These are phyloP conservation scores for Distichodus sexfasciatus DNA, from an alignment of 2,797 vertebrate genomes.

Conservation along the genomic window DNA sequence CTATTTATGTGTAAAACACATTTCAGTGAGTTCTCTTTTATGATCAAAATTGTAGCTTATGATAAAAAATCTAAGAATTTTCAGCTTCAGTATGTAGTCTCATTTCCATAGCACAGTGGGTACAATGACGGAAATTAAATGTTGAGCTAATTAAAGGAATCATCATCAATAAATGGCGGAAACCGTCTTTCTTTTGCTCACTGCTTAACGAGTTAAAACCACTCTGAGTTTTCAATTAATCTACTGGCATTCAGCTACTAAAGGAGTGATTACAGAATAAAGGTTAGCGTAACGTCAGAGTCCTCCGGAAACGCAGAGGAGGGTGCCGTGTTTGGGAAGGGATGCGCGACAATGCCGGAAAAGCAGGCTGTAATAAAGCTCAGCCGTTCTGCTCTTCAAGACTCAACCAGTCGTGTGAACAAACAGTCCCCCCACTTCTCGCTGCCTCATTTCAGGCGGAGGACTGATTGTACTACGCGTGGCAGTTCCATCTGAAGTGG, in stretches of 20 bases:
- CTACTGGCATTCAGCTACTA: constrained; percentile 71
- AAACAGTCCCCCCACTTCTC: constrained; percentile 43
- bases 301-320: constrained; percentile 49
- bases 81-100: too few species aligned
- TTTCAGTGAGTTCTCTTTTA: too few species aligned
- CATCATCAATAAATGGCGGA: too few species aligned
- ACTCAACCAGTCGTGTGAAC: constrained; percentile 46
- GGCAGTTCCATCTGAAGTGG: constrained; percentile 45
- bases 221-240: constrained; percentile 57
- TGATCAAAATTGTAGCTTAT: too few species aligned
- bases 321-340: constrained; percentile 38
- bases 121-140: too few species aligned
- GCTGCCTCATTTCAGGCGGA: constrained; percentile 41
- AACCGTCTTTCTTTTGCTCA: too few species aligned
- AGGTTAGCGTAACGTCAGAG: constrained; percentile 58
- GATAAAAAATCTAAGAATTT: too few species aligned
- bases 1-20: too few species aligned
- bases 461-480: constrained; percentile 39
- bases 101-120: too few species aligned
- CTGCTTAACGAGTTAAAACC: too few species aligned
- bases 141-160: too few species aligned
- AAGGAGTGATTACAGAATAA: constrained; percentile 65
- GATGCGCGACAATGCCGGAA: constrained; percentile 27
- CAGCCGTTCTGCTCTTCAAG: constrained; percentile 38
- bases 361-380: constrained; percentile 37